phyloP scores from a whole-genome alignment of 1,140 invertebrate genomes.

The Aphaenogaster rudis region DNA sequence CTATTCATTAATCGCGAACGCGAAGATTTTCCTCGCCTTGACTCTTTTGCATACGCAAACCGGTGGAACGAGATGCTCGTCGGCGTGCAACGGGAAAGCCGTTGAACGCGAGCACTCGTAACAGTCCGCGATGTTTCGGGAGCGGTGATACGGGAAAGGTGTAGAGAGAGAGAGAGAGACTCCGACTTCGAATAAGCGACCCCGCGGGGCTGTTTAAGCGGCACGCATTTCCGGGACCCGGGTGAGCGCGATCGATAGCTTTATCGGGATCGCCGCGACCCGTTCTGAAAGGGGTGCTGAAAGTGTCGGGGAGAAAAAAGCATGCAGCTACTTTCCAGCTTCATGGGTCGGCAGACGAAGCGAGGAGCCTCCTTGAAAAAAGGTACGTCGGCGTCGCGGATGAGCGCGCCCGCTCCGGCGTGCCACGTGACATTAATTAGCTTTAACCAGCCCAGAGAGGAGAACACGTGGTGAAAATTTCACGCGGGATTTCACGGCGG shows the following conservation, averaged over 20 bases:
- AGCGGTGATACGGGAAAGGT: neutral
- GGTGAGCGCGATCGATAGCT: conserved; percentile 60
- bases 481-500: conserved; percentile 39
- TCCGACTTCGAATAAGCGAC: conserved; percentile 9
- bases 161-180: neutral
- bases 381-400: conserved; percentile 73
- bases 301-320: conserved; percentile 66
- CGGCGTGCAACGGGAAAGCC: conserved; percentile 7
- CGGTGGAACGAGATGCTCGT: conserved; percentile 42
- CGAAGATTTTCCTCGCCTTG: neutral
- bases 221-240: conserved; percentile 22
- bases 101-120: neutral
- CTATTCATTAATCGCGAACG: neutral
- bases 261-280: conserved; percentile 48
- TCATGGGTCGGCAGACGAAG: conserved; percentile 81
- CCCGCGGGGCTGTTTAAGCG: conserved; percentile 43
- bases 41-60: conserved; percentile 12
- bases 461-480: conserved; percentile 35
- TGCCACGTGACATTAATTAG: conserved; percentile 41
- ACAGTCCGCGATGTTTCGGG: neutral
- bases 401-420: conserved; percentile 40
- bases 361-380: conserved; percentile 81
- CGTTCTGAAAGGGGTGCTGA: conserved; percentile 40
- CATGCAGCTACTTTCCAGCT: conserved; percentile 82
- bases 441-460: neutral